phyloP scores from a whole-genome alignment of 2,888 invertebrate genomes.

The Plagodis pulveraria region DNA sequence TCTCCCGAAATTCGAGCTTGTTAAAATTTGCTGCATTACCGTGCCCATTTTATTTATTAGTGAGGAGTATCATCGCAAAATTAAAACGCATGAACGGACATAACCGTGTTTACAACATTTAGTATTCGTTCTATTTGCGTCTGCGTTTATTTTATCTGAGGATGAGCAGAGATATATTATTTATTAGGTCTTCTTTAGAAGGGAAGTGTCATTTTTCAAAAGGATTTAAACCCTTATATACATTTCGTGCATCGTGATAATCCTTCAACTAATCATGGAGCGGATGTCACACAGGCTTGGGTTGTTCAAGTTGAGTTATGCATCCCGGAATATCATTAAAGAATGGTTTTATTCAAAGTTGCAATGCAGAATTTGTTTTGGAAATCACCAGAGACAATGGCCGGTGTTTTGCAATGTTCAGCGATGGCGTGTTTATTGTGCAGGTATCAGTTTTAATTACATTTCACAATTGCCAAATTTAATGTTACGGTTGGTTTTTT shows the following conservation, averaged over 20 bases:
- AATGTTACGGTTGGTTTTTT: constrained; percentile 57
- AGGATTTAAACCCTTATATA: constrained; percentile 52
- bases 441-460: constrained; percentile 40
- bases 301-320: constrained; percentile 24
- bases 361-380: constrained; percentile 18
- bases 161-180: background rate
- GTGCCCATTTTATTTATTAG: constrained; percentile 59
- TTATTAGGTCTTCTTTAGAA: constrained; percentile 45
- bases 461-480: constrained; percentile 51
- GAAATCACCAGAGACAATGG: constrained; percentile 32
- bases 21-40: constrained; percentile 42
- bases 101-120: constrained; percentile 61
- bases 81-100: constrained; percentile 47
- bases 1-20: constrained; percentile 36
- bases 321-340: constrained; percentile 11
- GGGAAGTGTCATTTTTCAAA: constrained; percentile 60
- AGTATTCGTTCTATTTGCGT: constrained; percentile 55
- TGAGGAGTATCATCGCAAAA: constrained; percentile 52
- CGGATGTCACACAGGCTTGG: constrained; percentile 46
- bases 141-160: constrained; percentile 44
- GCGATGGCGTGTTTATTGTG: background rate
- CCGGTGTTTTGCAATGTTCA: constrained; percentile 19
- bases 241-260: constrained; percentile 42
- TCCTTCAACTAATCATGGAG: constrained; percentile 50
- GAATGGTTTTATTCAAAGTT: constrained; percentile 30